Base-by-base conservation (phyloP, 2,113 vertebrate species). In the Sinocyclocheilus maitianheensis region DNA sequence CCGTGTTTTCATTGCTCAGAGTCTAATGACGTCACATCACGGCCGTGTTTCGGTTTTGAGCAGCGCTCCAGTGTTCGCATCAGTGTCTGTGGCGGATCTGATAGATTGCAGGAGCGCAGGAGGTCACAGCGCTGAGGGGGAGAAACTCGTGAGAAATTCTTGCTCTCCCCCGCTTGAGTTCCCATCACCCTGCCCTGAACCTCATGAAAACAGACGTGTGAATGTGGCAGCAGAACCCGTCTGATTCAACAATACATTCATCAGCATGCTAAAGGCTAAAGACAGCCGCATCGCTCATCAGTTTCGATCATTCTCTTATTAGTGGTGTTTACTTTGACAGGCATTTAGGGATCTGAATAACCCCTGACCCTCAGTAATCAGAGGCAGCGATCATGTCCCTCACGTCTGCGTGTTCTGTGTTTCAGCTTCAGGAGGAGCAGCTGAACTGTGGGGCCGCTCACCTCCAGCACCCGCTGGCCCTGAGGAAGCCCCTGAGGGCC, bases 381-480 rank as follows among this genome's bases (percentile, higher is more conserved):
- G 34, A 37, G 34, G 40, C 40, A 43, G 40, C 8, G 7, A 0
- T 43, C 43, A 8, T 43, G 43, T 8, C 7, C 43, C 43, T 34
- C 14, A 8, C 5, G 4, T 20, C 12, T 1, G 2, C 7, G 7
- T 20, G 5, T 40, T 24, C 1, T 84, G 62, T 76, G 63, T 81
- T 53, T 1, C 82, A 99, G 98, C 93, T 99, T 89, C 97, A 97
- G 92, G 92, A 92, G 0, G 97, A 99, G 87, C 98, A 99, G 93
- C 92, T 98, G 93, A 97, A 99, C 89, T 99, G 98, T 0, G 98
- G 98, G 0, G 98, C 98, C 0, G 97, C 98, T 0, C 98, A 99
- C 91, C 96, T 99, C 1, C 98, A 99, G 93, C 97, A 99, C 91
- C 98, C 98, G 0, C 92, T 99, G 90, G 96, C 97, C 87, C 90